A percentile compares a stretch with the other conserved stretches of the same genome.
Conservation (phyloP, 64 coral and sea anemone species). For the Platygyra sinensis region DNA sequence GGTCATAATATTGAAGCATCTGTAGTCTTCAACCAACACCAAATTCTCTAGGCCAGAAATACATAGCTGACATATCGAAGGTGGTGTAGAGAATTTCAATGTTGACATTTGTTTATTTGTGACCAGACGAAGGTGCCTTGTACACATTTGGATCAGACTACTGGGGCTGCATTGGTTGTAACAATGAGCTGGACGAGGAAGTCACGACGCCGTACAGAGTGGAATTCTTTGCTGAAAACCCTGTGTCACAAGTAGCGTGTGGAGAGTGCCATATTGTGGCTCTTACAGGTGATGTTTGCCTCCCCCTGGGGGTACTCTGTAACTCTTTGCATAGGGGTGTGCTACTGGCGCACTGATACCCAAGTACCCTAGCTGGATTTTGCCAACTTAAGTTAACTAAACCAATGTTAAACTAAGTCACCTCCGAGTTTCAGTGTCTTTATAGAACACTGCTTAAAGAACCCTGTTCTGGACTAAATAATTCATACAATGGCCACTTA, state of each 20-base stretch:
- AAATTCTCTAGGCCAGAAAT: background rate
- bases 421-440: too few relatives aligned
- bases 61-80: too few relatives aligned
- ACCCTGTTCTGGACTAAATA: too few relatives aligned
- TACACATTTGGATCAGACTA: slow-evolving; percentile 96
- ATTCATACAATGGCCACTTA: too few relatives aligned
- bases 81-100: background rate
- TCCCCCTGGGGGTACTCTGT: too few relatives aligned
- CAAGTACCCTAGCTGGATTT: too few relatives aligned
- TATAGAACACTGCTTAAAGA: too few relatives aligned
- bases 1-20: too few relatives aligned
- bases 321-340: too few relatives aligned
- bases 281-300: slow-evolving; percentile 54
- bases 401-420: too few relatives aligned
- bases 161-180: slow-evolving; percentile 93
- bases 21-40: background rate
- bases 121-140: slow-evolving; percentile 64
- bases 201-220: slow-evolving; percentile 71
- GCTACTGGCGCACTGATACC: too few relatives aligned
- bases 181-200: slow-evolving; percentile 84
- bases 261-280: slow-evolving; percentile 87
- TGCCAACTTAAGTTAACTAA: too few relatives aligned
- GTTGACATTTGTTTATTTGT: background rate
- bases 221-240: slow-evolving; percentile 75
- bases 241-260: slow-evolving; percentile 73